A percentile compares a stretch with the other conserved stretches of the same genome.
Conservation (phyloP, 2,113 vertebrate species). For the Emydura subglobosa region DNA sequence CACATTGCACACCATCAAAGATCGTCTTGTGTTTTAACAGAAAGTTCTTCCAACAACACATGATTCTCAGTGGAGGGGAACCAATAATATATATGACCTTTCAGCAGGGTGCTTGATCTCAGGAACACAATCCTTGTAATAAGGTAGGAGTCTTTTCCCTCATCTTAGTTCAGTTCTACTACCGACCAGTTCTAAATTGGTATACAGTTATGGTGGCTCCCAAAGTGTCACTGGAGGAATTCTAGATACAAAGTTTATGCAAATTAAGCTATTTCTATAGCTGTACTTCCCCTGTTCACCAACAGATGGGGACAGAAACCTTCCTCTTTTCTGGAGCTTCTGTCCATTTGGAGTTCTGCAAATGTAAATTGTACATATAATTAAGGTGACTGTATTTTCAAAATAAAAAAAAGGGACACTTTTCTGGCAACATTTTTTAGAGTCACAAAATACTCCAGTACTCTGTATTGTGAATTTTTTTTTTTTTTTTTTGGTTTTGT, state of each 20-base stretch:
- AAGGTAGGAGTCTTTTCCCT: background rate
- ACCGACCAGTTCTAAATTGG: background rate
- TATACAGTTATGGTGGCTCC: accelerated
- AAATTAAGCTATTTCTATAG: background rate
- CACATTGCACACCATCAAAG: too few species aligned
- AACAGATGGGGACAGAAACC: background rate
- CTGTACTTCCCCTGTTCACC: background rate
- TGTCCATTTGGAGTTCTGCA: background rate
- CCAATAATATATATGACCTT: background rate
- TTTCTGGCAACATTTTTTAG: background rate
- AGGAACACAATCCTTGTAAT: background rate
- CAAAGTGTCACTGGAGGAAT: background rate
- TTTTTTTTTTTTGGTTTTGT: background rate
- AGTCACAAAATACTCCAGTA: background rate
- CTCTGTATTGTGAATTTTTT: background rate
- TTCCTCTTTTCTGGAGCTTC: background rate
- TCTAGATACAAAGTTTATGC: background rate
- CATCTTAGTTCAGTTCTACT: background rate
- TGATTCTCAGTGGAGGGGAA: background rate
- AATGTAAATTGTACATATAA: background rate
- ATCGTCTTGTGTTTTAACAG: too few species aligned
- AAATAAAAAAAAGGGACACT: background rate
- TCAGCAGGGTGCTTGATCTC: background rate
- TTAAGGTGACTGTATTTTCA: background rate
- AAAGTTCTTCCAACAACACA: background rate